phyloP scores from a whole-genome alignment of 64 coral and sea anemone genomes.

The Pocillopora verrucosa region DNA sequence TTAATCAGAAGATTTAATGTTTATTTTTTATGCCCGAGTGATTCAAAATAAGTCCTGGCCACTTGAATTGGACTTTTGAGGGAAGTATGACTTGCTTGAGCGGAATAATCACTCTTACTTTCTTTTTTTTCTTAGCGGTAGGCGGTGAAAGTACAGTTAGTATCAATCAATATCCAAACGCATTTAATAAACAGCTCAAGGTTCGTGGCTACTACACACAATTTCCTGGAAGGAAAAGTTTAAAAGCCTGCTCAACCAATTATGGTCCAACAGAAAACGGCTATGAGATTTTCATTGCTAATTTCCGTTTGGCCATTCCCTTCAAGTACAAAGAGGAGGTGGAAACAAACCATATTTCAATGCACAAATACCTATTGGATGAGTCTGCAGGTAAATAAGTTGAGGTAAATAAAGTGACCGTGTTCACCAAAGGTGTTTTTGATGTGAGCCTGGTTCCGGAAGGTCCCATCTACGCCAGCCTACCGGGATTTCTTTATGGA shows the following conservation, averaged over 20 bases:
- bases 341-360: background rate
- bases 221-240: constrained; percentile 16
- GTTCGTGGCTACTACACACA: constrained; percentile 28
- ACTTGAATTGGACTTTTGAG: no score
- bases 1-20: no score
- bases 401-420: constrained; percentile 42
- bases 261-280: background rate
- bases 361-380: constrained; percentile 22
- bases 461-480: background rate
- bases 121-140: background rate
- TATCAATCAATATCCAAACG: background rate
- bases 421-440: constrained; percentile 46
- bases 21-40: no score
- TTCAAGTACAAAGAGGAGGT: constrained; percentile 9
- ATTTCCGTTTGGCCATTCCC: background rate
- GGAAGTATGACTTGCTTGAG: no score
- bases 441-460: background rate
- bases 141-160: constrained; percentile 3
- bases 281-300: constrained; percentile 3
- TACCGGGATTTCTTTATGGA: constrained; percentile 38
- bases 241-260: constrained; percentile 7
- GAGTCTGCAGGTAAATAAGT: background rate
- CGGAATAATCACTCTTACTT: background rate
- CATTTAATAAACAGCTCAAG: background rate
- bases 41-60: no score